These are phyloP conservation scores for Tricholauxania praeusta DNA, from an alignment of 2,888 invertebrate genomes.

Conservation along the genomic window DNA sequence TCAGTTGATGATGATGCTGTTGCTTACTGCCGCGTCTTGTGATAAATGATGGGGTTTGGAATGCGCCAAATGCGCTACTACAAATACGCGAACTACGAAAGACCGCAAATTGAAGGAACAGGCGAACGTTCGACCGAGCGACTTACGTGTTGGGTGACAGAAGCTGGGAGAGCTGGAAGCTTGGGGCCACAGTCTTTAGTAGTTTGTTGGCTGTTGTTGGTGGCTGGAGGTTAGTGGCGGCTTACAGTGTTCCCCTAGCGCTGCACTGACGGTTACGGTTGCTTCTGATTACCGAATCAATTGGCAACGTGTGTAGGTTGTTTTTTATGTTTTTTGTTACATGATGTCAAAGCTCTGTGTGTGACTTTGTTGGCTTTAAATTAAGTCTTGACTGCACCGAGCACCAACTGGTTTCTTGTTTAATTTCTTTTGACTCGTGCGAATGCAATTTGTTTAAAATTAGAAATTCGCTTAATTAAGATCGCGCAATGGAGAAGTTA, in stretches of 20 bases:
- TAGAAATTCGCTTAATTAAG: not conserved
- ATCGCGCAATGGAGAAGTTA: too few species aligned
- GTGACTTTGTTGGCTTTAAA: not conserved
- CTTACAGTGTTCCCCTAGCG: not conserved
- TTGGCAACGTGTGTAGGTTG: constrained; percentile 34
- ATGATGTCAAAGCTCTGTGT: not conserved
- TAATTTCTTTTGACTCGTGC: constrained; percentile 18
- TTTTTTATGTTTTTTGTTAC: constrained; percentile 3
- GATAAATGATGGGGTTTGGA: constrained; percentile 33
- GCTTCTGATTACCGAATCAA: constrained; percentile 20
- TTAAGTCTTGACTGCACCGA: constrained; percentile 3
- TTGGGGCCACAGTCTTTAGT: constrained; percentile 12
- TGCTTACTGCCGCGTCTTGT: constrained; percentile 10
- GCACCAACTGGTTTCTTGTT: constrained; percentile 8
- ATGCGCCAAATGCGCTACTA: constrained; percentile 37
- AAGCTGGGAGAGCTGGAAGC: not conserved
- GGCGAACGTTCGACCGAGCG: too few species aligned
- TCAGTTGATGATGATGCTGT: constrained; percentile 14
- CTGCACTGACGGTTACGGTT: not conserved
- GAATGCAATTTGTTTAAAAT: constrained; percentile 20
- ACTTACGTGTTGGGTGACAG: too few species aligned
- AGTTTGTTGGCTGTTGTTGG: not conserved
- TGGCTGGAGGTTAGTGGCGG: not conserved
- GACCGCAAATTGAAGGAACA: not conserved
- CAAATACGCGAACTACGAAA: constrained; percentile 8